These are phyloP conservation scores for Phaethon lepturus DNA, from an alignment of 2,113 vertebrate species.

Conservation along the genomic window DNA sequence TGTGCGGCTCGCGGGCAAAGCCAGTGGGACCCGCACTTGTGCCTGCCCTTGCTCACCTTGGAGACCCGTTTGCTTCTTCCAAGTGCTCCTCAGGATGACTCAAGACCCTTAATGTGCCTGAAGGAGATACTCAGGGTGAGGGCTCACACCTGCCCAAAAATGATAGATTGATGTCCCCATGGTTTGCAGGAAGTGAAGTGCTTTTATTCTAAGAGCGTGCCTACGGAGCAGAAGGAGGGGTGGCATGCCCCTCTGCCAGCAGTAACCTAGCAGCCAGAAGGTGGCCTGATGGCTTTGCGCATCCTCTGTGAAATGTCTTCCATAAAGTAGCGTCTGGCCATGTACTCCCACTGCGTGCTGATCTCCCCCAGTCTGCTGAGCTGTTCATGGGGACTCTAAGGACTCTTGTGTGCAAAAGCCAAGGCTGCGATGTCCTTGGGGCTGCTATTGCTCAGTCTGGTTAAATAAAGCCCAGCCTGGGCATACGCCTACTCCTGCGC, in stretches of 20 bases:
- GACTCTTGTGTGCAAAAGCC: accelerated
- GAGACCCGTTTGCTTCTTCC: background rate
- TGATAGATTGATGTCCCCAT: accelerated
- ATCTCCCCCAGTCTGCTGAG: accelerated
- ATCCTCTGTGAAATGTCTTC: accelerated
- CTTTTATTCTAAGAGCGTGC: background rate
- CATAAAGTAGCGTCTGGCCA: background rate
- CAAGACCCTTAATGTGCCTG: background rate
- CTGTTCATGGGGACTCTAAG: accelerated
- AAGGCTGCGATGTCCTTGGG: background rate
- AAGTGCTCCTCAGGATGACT: background rate
- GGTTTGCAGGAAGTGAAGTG: background rate
- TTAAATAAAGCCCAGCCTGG: background rate
- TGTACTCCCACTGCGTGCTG: accelerated
- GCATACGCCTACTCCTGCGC: accelerated
- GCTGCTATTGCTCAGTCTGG: background rate
- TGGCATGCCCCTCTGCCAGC: background rate
- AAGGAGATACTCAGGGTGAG: background rate
- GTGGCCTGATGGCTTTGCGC: background rate
- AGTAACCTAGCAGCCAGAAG: background rate
- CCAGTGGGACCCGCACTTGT: background rate
- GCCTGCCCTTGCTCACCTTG: background rate
- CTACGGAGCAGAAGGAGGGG: background rate
- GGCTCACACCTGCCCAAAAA: background rate
- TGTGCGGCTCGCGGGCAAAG: accelerated